A percentile compares a stretch with the other conserved stretches of the same genome.
Conservation (phyloP, 2,113 vertebrate species). For the Paramormyrops kingsleyae region DNA sequence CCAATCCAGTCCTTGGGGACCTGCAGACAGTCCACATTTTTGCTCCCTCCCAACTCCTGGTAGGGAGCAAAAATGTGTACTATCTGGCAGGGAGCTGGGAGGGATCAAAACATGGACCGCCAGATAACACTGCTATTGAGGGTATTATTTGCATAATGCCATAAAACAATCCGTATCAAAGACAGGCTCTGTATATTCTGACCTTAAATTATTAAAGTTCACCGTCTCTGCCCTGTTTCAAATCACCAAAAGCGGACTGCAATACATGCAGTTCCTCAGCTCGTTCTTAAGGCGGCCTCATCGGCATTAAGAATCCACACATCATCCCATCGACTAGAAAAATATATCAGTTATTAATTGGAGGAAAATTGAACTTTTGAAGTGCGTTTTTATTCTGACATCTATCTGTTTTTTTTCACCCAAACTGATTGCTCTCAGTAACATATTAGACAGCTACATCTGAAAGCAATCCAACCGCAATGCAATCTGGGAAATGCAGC, state of each 20-base stretch:
- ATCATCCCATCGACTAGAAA: not conserved
- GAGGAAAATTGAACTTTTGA: not conserved
- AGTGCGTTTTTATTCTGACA: not conserved
- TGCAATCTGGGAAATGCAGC: not conserved
- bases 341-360: not conserved
- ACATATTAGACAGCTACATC: not conserved
- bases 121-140: not conserved
- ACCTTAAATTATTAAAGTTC: not conserved
- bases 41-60: not conserved
- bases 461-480: not conserved
- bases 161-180: not conserved
- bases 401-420: not conserved
- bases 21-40: not conserved
- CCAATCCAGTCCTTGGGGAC: not conserved
- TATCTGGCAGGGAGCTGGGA: not conserved
- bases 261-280: not conserved
- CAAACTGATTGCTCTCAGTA: conserved; percentile 1
- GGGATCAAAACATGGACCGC: not conserved
- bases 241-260: not conserved
- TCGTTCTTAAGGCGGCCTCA: not conserved
- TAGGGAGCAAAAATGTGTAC: not conserved
- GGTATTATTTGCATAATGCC: not conserved
- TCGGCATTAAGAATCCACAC: not conserved
- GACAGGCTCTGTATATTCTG: not conserved
- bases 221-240: not conserved